Conservation (phyloP, 2,113 vertebrate species). For the Colius striatus region DNA sequence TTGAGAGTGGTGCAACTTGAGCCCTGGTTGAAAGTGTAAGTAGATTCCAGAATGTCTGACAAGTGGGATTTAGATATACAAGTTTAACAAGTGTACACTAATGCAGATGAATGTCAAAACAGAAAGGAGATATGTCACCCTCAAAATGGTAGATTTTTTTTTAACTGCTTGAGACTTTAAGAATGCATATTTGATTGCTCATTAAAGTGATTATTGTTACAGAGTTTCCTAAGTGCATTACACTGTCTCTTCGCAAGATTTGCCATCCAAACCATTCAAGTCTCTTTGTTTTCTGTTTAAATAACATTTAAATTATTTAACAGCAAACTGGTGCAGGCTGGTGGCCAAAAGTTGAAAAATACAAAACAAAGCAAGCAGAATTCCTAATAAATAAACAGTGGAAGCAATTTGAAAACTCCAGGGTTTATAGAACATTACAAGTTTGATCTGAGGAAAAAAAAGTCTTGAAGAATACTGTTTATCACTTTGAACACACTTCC, state of each 20-base stretch:
- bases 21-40: conserved; percentile 51
- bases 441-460: background rate
- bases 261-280: background rate
- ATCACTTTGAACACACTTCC: conserved; percentile 11
- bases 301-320: background rate
- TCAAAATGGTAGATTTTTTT: background rate
- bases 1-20: conserved; percentile 63
- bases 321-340: background rate
- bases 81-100: conserved; percentile 51
- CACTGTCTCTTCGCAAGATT: background rate
- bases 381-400: conserved; percentile 7
- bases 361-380: background rate
- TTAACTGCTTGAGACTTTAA: conserved; percentile 13
- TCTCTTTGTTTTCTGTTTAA: background rate
- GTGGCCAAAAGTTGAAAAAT: background rate
- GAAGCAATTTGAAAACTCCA: conserved; percentile 3
- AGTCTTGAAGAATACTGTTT: background rate
- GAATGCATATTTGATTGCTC: conserved; percentile 47
- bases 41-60: conserved; percentile 49
- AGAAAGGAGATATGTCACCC: conserved; percentile 46
- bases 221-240: background rate
- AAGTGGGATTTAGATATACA: conserved; percentile 49
- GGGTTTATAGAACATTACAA: background rate
- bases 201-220: conserved; percentile 40
- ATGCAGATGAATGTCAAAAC: conserved; percentile 40